Base-by-base conservation (phyloP, 2,113 vertebrate genomes). In the Malurus melanocephalus region DNA sequence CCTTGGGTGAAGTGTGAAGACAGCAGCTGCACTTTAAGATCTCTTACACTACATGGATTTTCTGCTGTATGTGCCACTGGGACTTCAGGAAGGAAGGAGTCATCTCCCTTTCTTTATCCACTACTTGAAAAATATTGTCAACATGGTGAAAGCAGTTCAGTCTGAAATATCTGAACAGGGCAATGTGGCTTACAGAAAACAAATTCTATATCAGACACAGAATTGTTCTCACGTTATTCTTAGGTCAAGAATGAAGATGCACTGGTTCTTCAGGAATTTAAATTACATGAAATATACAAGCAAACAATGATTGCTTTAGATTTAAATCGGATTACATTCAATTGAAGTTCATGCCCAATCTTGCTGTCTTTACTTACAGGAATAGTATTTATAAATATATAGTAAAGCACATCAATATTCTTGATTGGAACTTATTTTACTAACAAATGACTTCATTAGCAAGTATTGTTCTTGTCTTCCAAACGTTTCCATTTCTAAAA, bases 371-470 rank as follows among this genome's bases (percentile, higher is more conserved):
- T 80, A 38, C 35, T 78, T 52, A 68, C 43, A 91, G 66, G 43
- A 86, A 24, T 66, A 60, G 49, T 57, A 80, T 85, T 84, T 91
- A 92, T 69, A 94, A 84, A 86, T 73, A 68, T 2, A 28, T 22
- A 59, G 59, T 62, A 84, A 89, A 88, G 19, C 21, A 51, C 0
- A 5, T 76, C 73, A 91, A 62, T 91, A 76, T 81, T 91, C 77
- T 84, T 91, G 62, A 86, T 81, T 72, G 35, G 42, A 88, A 88
- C 52, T 88, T 78, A 86, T 60, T 91, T 96, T 90, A 68, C 62
- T 86, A 46, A 69, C 6, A 10, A 88, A 76, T 61, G 0, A 55
- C 60, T 87, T 93, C 59, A 65, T 88, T 78, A 93, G 43, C 55
- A 72, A 88, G 35, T 40, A 81, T 73, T 93, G 55, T 81, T 84